These are phyloP conservation scores for Phalloptychus januarius DNA, from an alignment of 2,797 vertebrate species.

Conservation along the genomic window DNA sequence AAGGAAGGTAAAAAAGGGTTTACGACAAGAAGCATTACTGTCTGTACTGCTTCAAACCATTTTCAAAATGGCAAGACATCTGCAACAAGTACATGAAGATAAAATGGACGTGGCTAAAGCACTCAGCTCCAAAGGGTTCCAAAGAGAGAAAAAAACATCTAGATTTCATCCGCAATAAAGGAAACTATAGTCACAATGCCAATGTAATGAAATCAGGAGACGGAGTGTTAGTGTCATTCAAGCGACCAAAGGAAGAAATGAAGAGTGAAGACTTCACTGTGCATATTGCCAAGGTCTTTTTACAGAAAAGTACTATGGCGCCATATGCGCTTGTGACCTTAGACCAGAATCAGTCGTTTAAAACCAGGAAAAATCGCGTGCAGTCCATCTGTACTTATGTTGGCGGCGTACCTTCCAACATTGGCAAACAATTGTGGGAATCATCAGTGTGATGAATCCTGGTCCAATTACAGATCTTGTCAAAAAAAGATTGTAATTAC, in stretches of 20 bases:
- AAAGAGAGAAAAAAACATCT: slow-evolving; percentile 37
- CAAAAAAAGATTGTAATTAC: slow-evolving; percentile 6
- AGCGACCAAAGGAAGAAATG: slow-evolving; percentile 28
- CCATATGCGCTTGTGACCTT: slow-evolving; percentile 28
- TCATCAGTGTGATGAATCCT: slow-evolving; percentile 37
- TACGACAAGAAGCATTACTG: slow-evolving; percentile 46
- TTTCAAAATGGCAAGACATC: slow-evolving; percentile 49
- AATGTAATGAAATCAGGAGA: slow-evolving; percentile 34
- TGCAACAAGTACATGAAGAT: slow-evolving; percentile 13
- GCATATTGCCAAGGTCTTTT: slow-evolving; percentile 52
- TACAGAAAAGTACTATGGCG: slow-evolving; percentile 41
- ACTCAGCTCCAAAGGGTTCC: slow-evolving; percentile 40
- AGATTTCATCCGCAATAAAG: slow-evolving; percentile 43
- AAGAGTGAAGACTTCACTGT: slow-evolving; percentile 54
- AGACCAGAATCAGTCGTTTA: slow-evolving; percentile 6
- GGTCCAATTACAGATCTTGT: slow-evolving; percentile 20
- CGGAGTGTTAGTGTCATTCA: slow-evolving; percentile 33
- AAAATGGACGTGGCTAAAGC: slow-evolving; percentile 36
- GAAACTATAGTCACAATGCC: slow-evolving; percentile 47
- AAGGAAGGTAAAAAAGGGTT: slow-evolving; percentile 7
- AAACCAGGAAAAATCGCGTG: slow-evolving; percentile 42
- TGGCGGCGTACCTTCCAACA: slow-evolving; percentile 25
- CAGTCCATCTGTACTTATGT: slow-evolving; percentile 41
- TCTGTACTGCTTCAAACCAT: slow-evolving; percentile 33
- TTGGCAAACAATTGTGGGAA: slow-evolving; percentile 24